Base-by-base conservation (phyloP, 1,140 invertebrate species). In the Zeugodacus cucurbitae region DNA sequence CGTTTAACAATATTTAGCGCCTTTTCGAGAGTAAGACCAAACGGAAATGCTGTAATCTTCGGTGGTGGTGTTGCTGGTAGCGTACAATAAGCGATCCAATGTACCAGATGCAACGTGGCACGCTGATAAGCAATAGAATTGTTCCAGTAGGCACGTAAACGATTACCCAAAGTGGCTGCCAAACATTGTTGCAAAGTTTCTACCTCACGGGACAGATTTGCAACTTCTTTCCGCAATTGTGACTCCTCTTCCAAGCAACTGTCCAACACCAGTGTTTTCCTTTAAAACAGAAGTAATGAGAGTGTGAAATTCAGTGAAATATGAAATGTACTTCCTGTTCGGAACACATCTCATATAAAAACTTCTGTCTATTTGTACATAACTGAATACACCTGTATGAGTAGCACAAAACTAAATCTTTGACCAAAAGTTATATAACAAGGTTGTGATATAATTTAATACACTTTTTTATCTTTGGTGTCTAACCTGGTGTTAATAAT, bases 11-110 rank as follows among this genome's bases (percentile, higher is more conserved):
- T 54, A 7, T 74, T 88, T 6, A 82, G 89, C 0, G 91, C 37
- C 11, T 78, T 87, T 10, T 58, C 89, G 0, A 91, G 82, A 0
- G 91, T 90, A 2, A 48, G 62, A 1, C 89, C 88, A 26, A 91
- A 59, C 0, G 85, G 82, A 7, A 88, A 41, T 26, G 82, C 58
- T 0, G 82, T 74, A 22, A 90, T 14, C 0, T 48, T 5, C 3
- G 91, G 90, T 17, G 90, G 89, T 0, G 91, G 90, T 8, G 90
- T 91, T 14, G 88, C 91, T 0, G 91, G 91, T 0, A 92, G 70
- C 89, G 92, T 90, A 85, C 89, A 91, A 48, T 90, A 90, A 34
- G 91, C 91, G 22, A 92, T 89, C 48, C 92, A 90, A 87, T 92
- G 90, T 20, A 92, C 88, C 88, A 92, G 88, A 5, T 89, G 89